Evolutionary conservation across 2,888 invertebrate genomes (phyloP).

Genomic region (Drosophila anceps): DNA sequence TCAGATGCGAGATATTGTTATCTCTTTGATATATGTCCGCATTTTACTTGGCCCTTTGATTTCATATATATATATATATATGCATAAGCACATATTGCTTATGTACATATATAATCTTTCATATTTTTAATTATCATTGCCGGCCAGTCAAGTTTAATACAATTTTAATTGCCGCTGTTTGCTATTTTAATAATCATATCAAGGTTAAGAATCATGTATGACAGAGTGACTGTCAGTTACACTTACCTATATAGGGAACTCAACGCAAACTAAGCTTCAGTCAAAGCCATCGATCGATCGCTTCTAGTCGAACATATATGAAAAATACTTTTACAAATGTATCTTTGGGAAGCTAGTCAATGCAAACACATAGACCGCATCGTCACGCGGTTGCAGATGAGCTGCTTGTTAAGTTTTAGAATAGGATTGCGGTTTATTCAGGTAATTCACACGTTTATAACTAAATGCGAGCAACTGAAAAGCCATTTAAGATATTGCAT

Average conservation of each 20-base stretch:
- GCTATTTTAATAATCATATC: constrained; percentile 59
- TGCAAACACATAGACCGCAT: constrained; percentile 15
- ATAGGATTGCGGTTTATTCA: constrained; percentile 21
- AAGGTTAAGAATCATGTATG: constrained; percentile 56
- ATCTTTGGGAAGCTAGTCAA: constrained; percentile 25
- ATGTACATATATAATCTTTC: neutral
- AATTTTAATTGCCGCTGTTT: constrained; percentile 62
- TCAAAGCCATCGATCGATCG: constrained; percentile 6
- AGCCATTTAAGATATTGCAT: constrained; percentile 17
- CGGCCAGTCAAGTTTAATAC: constrained; percentile 48
- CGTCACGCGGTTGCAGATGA: constrained; percentile 46
- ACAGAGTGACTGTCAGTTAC: constrained; percentile 25
- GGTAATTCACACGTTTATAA: constrained; percentile 44
- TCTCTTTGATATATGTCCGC: constrained; percentile 16
- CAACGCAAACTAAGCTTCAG: neutral
- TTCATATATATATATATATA: too few relatives aligned
- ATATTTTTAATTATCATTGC: neutral
- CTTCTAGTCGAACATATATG: constrained; percentile 16
- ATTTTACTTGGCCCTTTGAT: neutral
- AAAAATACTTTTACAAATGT: constrained; percentile 3
- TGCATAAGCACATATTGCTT: too few relatives aligned
- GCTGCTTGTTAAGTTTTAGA: constrained; percentile 25
- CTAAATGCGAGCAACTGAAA: constrained; percentile 17
- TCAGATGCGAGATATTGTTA: constrained; percentile 11
- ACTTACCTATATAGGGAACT: constrained; percentile 1